phyloP scores from a whole-genome alignment of 2,113 vertebrate genomes.

The Rhagologus leucostigma region DNA sequence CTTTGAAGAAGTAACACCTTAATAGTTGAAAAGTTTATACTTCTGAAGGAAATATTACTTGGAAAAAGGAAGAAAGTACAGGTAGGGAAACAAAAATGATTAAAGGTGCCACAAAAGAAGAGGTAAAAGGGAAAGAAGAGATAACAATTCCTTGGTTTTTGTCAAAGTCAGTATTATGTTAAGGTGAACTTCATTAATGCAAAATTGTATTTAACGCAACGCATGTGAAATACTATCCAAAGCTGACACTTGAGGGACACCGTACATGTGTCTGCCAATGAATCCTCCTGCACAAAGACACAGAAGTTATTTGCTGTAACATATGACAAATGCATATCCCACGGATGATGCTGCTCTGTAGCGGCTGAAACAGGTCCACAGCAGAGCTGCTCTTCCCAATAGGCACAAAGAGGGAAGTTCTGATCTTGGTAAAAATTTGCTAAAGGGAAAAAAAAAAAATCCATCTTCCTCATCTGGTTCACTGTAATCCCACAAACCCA shows the following conservation, averaged over 20 bases:
- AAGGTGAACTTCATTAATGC: not conserved
- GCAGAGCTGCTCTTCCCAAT: not conserved
- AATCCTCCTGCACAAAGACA: not conserved
- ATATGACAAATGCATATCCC: not conserved
- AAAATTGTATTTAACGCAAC: not conserved
- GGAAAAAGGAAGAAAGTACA: not conserved
- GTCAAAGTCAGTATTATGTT: not conserved
- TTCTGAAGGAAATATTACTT: not conserved
- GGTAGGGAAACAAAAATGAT: not conserved
- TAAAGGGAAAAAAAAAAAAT: not conserved
- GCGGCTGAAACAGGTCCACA: not conserved
- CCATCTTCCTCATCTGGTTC: not conserved
- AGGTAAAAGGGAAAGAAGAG: not conserved
- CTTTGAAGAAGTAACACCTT: not conserved
- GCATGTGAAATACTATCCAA: not conserved
- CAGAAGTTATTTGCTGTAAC: not conserved
- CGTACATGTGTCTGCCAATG: not conserved
- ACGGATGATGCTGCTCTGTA: not conserved
- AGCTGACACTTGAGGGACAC: not conserved
- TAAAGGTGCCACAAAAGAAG: not conserved
- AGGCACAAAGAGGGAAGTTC: not conserved
- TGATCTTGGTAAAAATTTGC: not conserved
- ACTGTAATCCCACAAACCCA: not conserved
- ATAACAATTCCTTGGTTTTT: not conserved
- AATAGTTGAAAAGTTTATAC: not conserved